Evolutionary conservation across 2,797 vertebrate genomes (phyloP), one percentile per base, ranked within the genome.

Genomic region (Myripristis murdjan): DNA sequence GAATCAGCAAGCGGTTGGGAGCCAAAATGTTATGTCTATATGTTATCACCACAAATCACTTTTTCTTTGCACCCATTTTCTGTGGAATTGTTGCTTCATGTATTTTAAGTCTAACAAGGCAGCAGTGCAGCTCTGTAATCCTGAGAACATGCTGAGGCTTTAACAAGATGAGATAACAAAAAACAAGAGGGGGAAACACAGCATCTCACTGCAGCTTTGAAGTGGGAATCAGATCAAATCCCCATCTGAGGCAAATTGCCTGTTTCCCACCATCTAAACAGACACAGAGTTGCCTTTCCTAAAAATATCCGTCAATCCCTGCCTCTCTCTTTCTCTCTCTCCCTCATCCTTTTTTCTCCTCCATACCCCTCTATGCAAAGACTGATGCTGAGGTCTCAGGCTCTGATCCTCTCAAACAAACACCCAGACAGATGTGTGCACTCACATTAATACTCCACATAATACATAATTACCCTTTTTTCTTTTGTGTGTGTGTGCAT

Each of bases 221-320:
- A 88, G 88, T 85, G 76, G 73, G 63, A 87, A 89, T 49, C 18
- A 11, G 64, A 87, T 85, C 83, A 90, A 85, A 88, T 87, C 84
- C 76, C 81, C 44, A 58, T 18, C 72, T 11, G 63, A 64, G 67
- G 53, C 73, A 78, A 87, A 81, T 82, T 81, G 83, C 64, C 63
- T 63, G 16, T 84, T 87, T 83, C 76, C 69, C 71, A 84, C 65
- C 73, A 79, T 77, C 77, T 70, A 65, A 81, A 56, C 71, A 53
- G 67, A 70, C 75, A 83, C 75, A 77, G 75, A 81, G 85, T 79
- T 22, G 63, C 54, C 73, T 61, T 62, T 65, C 44, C 85, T 84
- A 85, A 85, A 90, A 90, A 90, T 93, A 92, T 74, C 70, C 12
- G 55, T 67, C 58, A 68, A 59, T 67, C 56, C 54, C 39, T 11